Conservation (phyloP, 1,140 invertebrate species). For the Achatina immaculata region DNA sequence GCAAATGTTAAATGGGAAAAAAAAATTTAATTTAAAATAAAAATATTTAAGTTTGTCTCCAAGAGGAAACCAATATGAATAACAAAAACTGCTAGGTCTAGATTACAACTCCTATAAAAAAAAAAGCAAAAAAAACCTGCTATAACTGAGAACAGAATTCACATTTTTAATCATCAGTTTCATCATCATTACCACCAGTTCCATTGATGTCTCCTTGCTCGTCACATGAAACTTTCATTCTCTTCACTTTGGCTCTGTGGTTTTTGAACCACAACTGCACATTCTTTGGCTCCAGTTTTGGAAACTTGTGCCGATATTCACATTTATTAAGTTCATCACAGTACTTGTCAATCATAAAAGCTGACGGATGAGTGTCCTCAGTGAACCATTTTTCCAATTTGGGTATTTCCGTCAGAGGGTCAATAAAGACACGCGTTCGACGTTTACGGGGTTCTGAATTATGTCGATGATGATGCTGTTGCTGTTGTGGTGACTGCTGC, state of each 20-base stretch:
- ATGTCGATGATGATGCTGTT: conserved; percentile 36
- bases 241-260: conserved; percentile 92
- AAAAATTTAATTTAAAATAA: neutral
- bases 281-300: conserved; percentile 95
- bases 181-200: neutral
- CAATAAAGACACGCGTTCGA: conserved; percentile 97
- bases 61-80: too few relatives aligned
- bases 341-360: conserved; percentile 95
- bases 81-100: too few relatives aligned
- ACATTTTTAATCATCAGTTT: conserved; percentile 17
- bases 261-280: conserved; percentile 96
- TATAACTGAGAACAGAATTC: too few relatives aligned
- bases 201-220: conserved; percentile 2
- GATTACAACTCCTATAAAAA: too few relatives aligned
- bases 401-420: conserved; percentile 97
- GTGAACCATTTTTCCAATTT: conserved; percentile 96
- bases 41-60: neutral
- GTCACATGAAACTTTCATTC: conserved; percentile 73
- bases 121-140: too few relatives aligned
- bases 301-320: conserved; percentile 94
- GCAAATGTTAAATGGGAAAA: neutral
- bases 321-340: conserved; percentile 94
- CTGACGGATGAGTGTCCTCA: conserved; percentile 97
- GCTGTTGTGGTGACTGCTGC: conserved; percentile 44
- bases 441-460: conserved; percentile 74